A percentile compares a stretch with the other conserved stretches of the same genome.
Evolutionary conservation across 37 sponge, comb jelly and placozoan species (phyloP).

Genomic region (Eunapius fragilis): DNA sequence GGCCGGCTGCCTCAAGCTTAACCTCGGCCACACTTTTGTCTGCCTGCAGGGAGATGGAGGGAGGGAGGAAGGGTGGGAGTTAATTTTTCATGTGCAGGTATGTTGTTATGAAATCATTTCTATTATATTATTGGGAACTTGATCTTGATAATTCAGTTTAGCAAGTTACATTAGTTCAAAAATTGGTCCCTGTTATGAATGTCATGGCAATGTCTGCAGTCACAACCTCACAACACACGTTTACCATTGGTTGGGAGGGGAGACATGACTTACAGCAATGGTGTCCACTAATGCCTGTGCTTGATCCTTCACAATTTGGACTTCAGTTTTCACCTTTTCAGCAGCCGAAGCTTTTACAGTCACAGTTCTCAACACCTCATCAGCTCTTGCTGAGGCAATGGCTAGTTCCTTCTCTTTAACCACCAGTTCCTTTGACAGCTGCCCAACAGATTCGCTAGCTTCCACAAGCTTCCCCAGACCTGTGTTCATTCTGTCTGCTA

Average conservation of each 20-base stretch:
- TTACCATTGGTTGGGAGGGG: too few species aligned
- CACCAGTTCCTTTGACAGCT: conserved; percentile 88
- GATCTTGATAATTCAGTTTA: too few species aligned
- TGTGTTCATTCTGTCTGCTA: conserved; percentile 91
- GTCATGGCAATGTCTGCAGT: too few species aligned
- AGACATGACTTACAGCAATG: conserved; percentile 66
- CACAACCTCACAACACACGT: too few species aligned
- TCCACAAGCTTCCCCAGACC: conserved; percentile 95
- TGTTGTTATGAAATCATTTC: too few species aligned
- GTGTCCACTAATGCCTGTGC: conserved; percentile 97
- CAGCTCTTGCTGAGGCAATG: conserved; percentile 92
- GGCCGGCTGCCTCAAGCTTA: conserved; percentile 91
- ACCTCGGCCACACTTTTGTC: conserved; percentile 86
- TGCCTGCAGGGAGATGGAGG: conserved; percentile 37
- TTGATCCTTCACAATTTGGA: conserved; percentile 97
- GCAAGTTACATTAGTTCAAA: too few species aligned
- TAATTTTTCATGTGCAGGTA: too few species aligned
- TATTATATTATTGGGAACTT: too few species aligned
- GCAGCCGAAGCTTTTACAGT: conserved; percentile 96
- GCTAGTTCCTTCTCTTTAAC: conserved; percentile 99
- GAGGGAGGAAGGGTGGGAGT: not conserved
- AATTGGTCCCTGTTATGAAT: too few species aligned
- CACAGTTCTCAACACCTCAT: conserved; percentile 89
- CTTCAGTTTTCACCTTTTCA: conserved; percentile 96
- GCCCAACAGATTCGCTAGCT: conserved; percentile 90